Conservation (phyloP, 2,888 invertebrate species). For the Lamproptera curius region DNA sequence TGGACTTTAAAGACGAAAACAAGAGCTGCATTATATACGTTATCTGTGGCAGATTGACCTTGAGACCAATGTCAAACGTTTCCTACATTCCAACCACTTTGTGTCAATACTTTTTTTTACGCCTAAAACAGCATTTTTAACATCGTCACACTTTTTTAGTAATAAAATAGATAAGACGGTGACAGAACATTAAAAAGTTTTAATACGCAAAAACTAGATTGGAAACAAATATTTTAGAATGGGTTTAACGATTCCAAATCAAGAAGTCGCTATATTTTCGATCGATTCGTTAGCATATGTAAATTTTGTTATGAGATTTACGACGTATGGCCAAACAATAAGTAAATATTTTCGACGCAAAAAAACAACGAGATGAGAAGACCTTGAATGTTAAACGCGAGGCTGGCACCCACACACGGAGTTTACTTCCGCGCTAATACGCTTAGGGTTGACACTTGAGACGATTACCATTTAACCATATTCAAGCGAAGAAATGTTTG, state of each 20-base stretch:
- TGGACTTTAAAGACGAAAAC: too few species aligned
- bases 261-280: neutral
- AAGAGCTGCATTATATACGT: too few species aligned
- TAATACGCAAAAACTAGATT: too few species aligned
- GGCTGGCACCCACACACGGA: constrained; percentile 16
- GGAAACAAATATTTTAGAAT: too few species aligned
- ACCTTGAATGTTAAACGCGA: constrained; percentile 18
- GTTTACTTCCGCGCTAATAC: constrained; percentile 18
- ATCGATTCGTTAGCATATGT: neutral
- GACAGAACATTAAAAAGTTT: too few species aligned
- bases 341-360: constrained; percentile 5
- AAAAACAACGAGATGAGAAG: constrained; percentile 1
- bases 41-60: constrained; percentile 33
- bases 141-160: too few species aligned
- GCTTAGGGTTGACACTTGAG: too few species aligned
- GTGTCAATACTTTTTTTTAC: constrained; percentile 3
- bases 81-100: constrained; percentile 18
- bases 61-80: constrained; percentile 35
- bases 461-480: too few species aligned
- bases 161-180: too few species aligned
- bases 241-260: neutral
- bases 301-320: constrained; percentile 2
- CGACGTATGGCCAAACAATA: constrained; percentile 4
- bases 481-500: too few species aligned
- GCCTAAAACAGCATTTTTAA: too few species aligned